Evolutionary conservation across 2,797 vertebrate genomes (phyloP).

Genomic region (Anguilla megastoma): DNA sequence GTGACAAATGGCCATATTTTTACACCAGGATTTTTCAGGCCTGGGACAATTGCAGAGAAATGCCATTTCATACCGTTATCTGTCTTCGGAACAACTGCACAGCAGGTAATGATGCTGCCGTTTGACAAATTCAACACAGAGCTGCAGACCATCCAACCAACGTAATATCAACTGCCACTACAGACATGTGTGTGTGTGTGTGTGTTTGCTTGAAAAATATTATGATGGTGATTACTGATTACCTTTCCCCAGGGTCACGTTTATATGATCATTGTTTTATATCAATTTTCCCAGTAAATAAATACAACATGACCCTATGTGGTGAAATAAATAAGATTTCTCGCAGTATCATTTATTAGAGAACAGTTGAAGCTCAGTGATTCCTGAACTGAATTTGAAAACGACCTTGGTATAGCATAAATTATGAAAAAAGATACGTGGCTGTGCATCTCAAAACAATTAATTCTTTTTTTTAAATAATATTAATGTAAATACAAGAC

Average conservation of each 20-base stretch:
- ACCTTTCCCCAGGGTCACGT: not conserved
- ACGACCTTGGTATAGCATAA: not conserved
- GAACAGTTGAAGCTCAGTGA: conserved; percentile 25
- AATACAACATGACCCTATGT: conserved; percentile 9
- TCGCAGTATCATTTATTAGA: conserved; percentile 29
- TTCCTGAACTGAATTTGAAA: conserved; percentile 30
- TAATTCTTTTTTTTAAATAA: not conserved
- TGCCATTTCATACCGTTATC: conserved; percentile 16
- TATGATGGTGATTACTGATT: not conserved
- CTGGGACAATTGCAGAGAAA: conserved; percentile 5
- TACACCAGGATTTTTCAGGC: conserved; percentile 22
- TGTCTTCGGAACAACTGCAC: conserved; percentile 17
- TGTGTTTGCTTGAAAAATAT: not conserved
- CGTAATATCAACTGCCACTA: not conserved
- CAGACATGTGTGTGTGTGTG: conserved; percentile 6
- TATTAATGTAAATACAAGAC: not conserved
- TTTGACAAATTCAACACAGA: conserved; percentile 3
- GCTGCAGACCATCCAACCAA: not conserved
- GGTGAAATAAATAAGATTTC: conserved; percentile 18
- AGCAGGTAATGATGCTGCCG: conserved; percentile 9
- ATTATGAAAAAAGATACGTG: not conserved
- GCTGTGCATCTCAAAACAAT: not conserved
- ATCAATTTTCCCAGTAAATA: conserved; percentile 27
- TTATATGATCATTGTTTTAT: conserved; percentile 22
- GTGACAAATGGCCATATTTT: conserved; percentile 40